Evolutionary conservation across 92 coral and sea anemone genomes (phyloP), one percentile per base, ranked within the genome.

Genomic region (Palythoa grandiflora): DNA sequence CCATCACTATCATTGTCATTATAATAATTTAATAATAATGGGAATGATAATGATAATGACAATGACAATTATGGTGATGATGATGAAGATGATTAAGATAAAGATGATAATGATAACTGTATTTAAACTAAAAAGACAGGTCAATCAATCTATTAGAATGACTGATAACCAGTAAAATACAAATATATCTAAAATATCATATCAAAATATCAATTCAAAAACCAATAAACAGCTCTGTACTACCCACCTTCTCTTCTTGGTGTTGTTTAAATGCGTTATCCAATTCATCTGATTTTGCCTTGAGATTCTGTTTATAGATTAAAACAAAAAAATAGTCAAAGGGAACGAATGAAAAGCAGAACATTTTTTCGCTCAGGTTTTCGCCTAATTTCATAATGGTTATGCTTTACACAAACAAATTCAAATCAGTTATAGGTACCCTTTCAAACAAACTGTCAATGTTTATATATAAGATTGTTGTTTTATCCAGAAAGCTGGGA

Each of bases 211-310:
- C 28, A 28, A 28, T 28, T 28, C 28, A 2, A 59, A 13, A 59
- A 59, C 11, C 17, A n/a, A 0, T 59, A 59, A 59, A 59, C 66
- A 59, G 50, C 50, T 44, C 5, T 44, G 50, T 44, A 2, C 4
- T 8, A 48, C 36, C 48, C 17, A 83, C 87, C 87, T 83, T 83
- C 65, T 83, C 87, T 10, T 83, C 87, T 20, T 68, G 87, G 51
- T 83, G 51, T 17, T 44, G 36, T 20, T 83, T 68, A 39, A 52
- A 35, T 35, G 66, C 66, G 35, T 47, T 83, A 17, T 83, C 77
- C 8, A 71, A 7, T 68, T 83, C 87, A 48, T 66, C 87, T 13
- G 77, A 66, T 21, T 83, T 83, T 14, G 66, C 65, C 50, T 71
- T 83, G 15, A 83, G 87, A 9, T 77, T 36, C 87, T 83, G 17